These are phyloP conservation scores for Aplocera efformata DNA, from an alignment of 2,888 invertebrate genomes.

Conservation along the genomic window DNA sequence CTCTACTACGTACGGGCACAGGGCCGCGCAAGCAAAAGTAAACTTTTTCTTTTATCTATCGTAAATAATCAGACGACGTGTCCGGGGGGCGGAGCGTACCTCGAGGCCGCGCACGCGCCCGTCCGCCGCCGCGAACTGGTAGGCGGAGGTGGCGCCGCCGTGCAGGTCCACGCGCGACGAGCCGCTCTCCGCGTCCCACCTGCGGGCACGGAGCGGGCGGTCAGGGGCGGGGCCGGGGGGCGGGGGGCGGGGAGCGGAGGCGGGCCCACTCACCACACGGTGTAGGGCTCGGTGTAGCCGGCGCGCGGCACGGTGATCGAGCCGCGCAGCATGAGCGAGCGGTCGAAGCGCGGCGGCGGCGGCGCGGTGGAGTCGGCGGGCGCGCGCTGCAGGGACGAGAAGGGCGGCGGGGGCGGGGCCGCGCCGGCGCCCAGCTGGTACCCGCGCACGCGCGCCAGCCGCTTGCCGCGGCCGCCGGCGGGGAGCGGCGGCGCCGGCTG, in stretches of 20 bases:
- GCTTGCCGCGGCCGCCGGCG: slow-evolving; percentile 27
- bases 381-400: slow-evolving; percentile 2
- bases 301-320: slow-evolving; percentile 51
- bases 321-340: slow-evolving; percentile 45
- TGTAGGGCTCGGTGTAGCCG: slow-evolving; percentile 57
- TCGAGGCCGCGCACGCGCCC: slow-evolving; percentile 44
- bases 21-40: too few relatives aligned
- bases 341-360: slow-evolving; percentile 46
- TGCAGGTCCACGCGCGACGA: slow-evolving; percentile 53
- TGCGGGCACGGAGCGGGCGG: too few relatives aligned
- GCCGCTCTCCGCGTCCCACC: slow-evolving; percentile 59
- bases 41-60: too few relatives aligned
- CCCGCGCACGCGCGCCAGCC: slow-evolving; percentile 18
- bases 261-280: slow-evolving; percentile 41
- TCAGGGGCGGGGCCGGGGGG: background rate
- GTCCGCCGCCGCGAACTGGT: slow-evolving; percentile 39
- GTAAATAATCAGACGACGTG: too few relatives aligned
- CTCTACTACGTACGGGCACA: too few relatives aligned
- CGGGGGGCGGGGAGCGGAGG: background rate
- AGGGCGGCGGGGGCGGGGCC: slow-evolving; percentile 21
- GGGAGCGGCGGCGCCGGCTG: slow-evolving; percentile 9
- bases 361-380: slow-evolving; percentile 4
- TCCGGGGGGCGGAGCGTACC: slow-evolving; percentile 30
- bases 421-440: slow-evolving; percentile 9
- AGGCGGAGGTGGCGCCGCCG: slow-evolving; percentile 50